Evolutionary conservation across 64 coral and sea anemone species (phyloP), one percentile per base, ranked within the genome.

Genomic region (Acropora yongei): DNA sequence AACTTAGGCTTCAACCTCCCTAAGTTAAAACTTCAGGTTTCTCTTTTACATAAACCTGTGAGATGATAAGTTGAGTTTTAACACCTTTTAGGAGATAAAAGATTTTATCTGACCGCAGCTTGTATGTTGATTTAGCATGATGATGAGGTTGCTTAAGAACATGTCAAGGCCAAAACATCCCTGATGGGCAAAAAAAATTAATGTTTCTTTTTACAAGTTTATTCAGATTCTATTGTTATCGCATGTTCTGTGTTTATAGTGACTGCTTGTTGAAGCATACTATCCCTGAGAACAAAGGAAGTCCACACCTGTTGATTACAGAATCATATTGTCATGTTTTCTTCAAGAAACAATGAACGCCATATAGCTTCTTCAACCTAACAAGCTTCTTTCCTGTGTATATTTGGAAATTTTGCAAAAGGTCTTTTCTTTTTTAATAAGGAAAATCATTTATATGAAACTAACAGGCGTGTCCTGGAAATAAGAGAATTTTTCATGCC

Each of bases 51-150:
- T 13, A 78, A 69, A 65, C 6, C 43, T 30, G 17, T 11, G 2
- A 68, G 45, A 48, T 8, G 57, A 67, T 65, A 71, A 85, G 44
- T 49, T 47, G 17, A 3, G 46, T n/a, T 6, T 72, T 71, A 46
- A 71, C 19, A 11, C 8, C 6, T 72, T 71, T 45, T 49, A 49
- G 44, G 43, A 48, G 44, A 85, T 72, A 71, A 71, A 85, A 68
- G 65, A 68, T 43, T 49, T 85, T 71, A 72, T 85, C 82, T 85
- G 61, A 71, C 82, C 44, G 9, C 82, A 48, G 44, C 82, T 19
- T 71, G 43, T 84, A 57, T 85, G 66, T 85, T 69, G 61, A 44
- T 5, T 7, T 30, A 85, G 65, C 2, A 71, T 10, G 68, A 71
- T 48, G 18, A 72, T 18, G 63, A 13, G 8, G 63, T 17, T 68